Evolutionary conservation across 2,113 vertebrate species (phyloP).

Genomic region (Panthera uncia): DNA sequence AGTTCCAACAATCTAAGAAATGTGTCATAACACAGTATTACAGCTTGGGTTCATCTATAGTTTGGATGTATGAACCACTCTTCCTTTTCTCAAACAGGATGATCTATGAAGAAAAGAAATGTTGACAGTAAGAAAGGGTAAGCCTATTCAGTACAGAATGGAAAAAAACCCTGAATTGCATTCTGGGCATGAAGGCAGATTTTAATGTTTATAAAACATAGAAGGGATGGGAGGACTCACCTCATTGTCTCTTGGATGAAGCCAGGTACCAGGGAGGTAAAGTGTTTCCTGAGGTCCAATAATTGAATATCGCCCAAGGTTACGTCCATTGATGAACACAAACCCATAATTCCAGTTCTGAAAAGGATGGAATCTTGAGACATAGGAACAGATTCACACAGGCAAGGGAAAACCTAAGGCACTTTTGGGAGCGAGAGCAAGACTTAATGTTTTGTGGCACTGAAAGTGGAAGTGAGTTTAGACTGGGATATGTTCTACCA

Average conservation of each 20-base stretch:
- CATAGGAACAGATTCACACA: not conserved
- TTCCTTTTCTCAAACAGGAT: slow-evolving; percentile 92
- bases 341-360: slow-evolving; percentile 94
- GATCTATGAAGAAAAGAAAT: slow-evolving; percentile 83
- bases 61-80: slow-evolving; percentile 87
- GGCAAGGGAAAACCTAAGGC: not conserved
- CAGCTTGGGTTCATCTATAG: slow-evolving; percentile 83
- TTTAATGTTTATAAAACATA: not conserved
- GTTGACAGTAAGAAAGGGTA: not conserved
- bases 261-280: slow-evolving; percentile 92
- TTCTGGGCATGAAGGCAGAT: not conserved
- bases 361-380: not conserved
- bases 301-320: slow-evolving; percentile 94
- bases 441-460: not conserved
- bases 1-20: not conserved
- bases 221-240: slow-evolving; percentile 78
- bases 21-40: not conserved
- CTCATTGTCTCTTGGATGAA: slow-evolving; percentile 91
- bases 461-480: not conserved
- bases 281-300: slow-evolving; percentile 92
- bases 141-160: not conserved
- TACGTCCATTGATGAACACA: slow-evolving; percentile 92
- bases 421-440: not conserved
- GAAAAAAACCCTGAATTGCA: not conserved
- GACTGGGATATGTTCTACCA: no score